Evolutionary conservation across 2,888 invertebrate species (phyloP), one percentile per base, ranked within the genome.

Genomic region (Labia minor): DNA sequence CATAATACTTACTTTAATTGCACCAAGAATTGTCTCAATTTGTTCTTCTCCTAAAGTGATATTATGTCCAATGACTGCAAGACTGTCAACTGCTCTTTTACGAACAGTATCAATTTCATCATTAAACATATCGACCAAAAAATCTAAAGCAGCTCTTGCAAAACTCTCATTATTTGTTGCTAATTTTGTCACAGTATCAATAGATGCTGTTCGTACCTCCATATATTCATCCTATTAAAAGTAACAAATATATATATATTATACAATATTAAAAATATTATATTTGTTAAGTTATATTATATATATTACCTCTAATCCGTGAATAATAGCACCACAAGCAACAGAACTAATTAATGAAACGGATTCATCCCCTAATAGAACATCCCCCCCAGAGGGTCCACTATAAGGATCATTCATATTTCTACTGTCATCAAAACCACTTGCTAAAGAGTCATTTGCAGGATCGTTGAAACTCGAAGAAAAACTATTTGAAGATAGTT

Each of bases 51-150:
- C 81, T 33, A 99, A 81, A 61, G 90, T 86, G 65, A 98, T 92
- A 73, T 93, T 92, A 61, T 87, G 84, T 1, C 95, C 88, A 74
- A 99, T 93, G 73, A 88, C 87, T 18, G 92, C 88, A 72, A 99
- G 83, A 72, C 95, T 92, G 77, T 94, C 92, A 72, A 99, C 97
- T 1, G 98, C 96, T 74, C 92, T 90, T 67, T 98, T 81, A 19
- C 96, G 83, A 11, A 98, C 97, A 75, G 92, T 92, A 78, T 98
- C 96, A 71, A 99, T 99, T 82, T 99, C 99, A 76, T 99, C 98
- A 78, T 99, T 99, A 77, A 99, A 98, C 98, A 99, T 99, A 77
- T 99, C 98, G 1, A 99, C 97, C 62, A 99, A 82, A 76, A 96
- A 97, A 78, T 99, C 98, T 37, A 98, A 81, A 0, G 94, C 91